Percentiles rank a stretch among this genome's conserved stretches.
Conservation (phyloP, 1,140 invertebrate species). For the Copidosoma floridanum region DNA sequence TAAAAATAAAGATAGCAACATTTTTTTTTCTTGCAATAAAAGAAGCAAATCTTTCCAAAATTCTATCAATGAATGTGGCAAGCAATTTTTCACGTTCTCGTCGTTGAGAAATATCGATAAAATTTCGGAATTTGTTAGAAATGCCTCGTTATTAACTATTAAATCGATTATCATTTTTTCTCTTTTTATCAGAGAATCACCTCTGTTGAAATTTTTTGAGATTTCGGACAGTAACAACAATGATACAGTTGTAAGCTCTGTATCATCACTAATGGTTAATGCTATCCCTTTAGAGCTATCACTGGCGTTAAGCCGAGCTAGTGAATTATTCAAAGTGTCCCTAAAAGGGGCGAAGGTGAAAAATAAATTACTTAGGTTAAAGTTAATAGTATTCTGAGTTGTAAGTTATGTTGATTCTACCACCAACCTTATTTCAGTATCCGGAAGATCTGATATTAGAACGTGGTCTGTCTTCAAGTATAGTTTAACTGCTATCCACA, state of each 20-base stretch:
- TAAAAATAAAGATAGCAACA: slow-evolving; percentile 55
- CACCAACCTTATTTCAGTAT: slow-evolving; percentile 40
- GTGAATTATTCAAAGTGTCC: neutral
- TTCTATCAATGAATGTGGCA: slow-evolving; percentile 39
- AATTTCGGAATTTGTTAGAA: slow-evolving; percentile 42
- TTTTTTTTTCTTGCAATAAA: slow-evolving; percentile 55
- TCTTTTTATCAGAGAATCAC: slow-evolving; percentile 30
- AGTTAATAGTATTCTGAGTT: too few relatives aligned
- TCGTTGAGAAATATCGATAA: slow-evolving; percentile 36
- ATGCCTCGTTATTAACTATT: slow-evolving; percentile 41
- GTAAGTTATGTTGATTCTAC: too few relatives aligned
- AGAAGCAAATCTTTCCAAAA: slow-evolving; percentile 59
- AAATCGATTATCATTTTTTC: slow-evolving; percentile 35
- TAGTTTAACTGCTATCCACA: slow-evolving; percentile 47
- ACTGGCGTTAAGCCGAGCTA: neutral
- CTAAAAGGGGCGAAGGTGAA: too few relatives aligned
- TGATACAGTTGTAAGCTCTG: slow-evolving; percentile 8
- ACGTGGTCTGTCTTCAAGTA: slow-evolving; percentile 42
- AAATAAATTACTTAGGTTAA: too few relatives aligned
- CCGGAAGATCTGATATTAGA: slow-evolving; percentile 39
- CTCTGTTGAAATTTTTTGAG: slow-evolving; percentile 35
- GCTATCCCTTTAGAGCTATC: neutral
- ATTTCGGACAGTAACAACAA: slow-evolving; percentile 39
- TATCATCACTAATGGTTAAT: neutral
- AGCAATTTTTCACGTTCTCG: slow-evolving; percentile 12